Percentiles rank a stretch among this genome's conserved stretches.
Conservation (phyloP, 2,113 vertebrate species). For the Myiozetetes cayanensis region DNA sequence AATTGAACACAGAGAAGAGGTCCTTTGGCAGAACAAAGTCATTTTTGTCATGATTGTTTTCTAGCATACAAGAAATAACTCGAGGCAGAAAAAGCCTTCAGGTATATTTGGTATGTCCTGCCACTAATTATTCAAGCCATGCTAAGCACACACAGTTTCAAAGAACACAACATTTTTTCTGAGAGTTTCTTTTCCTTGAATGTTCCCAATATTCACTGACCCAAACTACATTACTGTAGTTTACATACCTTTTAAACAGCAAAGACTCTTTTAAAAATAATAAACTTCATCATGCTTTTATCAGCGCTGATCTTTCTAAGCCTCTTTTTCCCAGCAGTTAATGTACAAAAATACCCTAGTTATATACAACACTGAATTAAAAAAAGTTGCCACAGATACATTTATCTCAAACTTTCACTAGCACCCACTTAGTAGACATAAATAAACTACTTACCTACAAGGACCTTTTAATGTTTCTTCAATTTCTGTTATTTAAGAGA, state of each 20-base stretch:
- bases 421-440: not conserved
- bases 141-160: not conserved
- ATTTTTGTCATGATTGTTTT: not conserved
- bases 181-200: not conserved
- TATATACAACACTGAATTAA: not conserved
- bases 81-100: not conserved
- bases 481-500: not conserved
- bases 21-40: not conserved
- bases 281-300: not conserved
- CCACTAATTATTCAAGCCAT: not conserved
- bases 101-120: not conserved
- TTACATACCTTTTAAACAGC: not conserved
- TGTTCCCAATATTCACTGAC: not conserved
- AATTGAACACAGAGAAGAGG: not conserved
- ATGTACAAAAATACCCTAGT: not conserved
- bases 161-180: not conserved
- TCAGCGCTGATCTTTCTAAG: not conserved
- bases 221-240: not conserved
- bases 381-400: not conserved
- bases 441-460: slow-evolving; percentile 25
- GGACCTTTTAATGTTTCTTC: not conserved
- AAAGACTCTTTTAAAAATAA: not conserved
- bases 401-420: not conserved
- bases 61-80: not conserved
- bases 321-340: not conserved